Evolutionary conservation across 2,113 vertebrate genomes (phyloP).

Genomic region (Plecotus auritus): DNA sequence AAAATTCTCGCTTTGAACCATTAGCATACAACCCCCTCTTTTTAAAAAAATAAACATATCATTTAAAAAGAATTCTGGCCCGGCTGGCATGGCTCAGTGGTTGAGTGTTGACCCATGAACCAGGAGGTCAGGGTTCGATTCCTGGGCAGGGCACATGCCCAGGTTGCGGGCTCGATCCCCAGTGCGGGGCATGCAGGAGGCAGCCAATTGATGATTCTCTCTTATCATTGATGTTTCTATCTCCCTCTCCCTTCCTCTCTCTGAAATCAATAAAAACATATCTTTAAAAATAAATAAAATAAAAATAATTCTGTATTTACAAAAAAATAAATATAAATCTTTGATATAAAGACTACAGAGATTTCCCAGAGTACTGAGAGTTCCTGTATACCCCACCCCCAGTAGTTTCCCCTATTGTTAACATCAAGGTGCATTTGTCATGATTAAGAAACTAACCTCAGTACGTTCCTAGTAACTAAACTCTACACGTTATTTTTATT

Average conservation of each 20-base stretch:
- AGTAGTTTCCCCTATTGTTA: neutral
- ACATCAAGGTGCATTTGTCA: neutral
- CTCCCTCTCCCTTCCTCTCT: too few relatives aligned
- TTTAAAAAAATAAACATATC: neutral
- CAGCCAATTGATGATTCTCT: neutral
- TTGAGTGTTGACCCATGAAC: too few relatives aligned
- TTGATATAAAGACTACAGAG: neutral
- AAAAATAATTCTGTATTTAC: neutral
- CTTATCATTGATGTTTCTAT: neutral
- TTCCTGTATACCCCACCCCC: neutral
- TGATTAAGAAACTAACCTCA: neutral
- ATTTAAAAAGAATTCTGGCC: neutral
- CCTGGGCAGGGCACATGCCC: too few relatives aligned
- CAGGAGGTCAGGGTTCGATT: too few relatives aligned
- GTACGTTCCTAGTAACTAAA: neutral
- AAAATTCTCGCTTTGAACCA: neutral
- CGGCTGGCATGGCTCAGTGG: neutral
- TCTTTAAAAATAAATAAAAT: neutral
- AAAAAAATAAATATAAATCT: neutral
- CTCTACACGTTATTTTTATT: neutral
- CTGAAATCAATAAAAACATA: neutral
- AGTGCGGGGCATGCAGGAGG: neutral
- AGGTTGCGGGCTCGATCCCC: too few relatives aligned
- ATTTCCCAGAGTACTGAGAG: neutral
- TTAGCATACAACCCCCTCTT: neutral